These are phyloP conservation scores for Litoditis marina DNA, from an alignment of 2,888 invertebrate species.

Conservation along the genomic window DNA sequence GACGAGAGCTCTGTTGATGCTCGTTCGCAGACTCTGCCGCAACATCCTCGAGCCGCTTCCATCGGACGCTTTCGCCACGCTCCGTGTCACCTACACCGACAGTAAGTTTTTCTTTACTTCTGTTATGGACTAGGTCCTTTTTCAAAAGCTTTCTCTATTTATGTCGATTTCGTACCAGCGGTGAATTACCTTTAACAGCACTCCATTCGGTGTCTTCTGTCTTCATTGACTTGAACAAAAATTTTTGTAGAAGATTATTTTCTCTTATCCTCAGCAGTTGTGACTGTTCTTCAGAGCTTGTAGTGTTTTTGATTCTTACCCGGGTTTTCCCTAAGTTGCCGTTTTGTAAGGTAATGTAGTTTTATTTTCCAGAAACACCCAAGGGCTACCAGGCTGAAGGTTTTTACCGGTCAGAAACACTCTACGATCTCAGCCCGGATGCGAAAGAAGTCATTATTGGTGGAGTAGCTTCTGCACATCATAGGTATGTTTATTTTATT, in stretches of 20 bases:
- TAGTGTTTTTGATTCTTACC: background rate
- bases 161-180: too few relatives aligned
- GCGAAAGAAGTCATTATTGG: background rate
- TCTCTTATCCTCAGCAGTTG: too few relatives aligned
- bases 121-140: too few relatives aligned
- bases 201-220: too few relatives aligned
- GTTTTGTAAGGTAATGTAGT: background rate
- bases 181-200: too few relatives aligned
- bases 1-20: conserved; percentile 3
- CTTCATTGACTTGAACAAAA: too few relatives aligned
- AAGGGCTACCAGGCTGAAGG: conserved; percentile 7
- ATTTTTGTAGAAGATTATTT: too few relatives aligned
- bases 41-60: conserved; percentile 14
- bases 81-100: conserved; percentile 14
- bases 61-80: conserved; percentile 8
- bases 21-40: conserved; percentile 15
- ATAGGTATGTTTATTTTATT: background rate
- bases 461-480: conserved; percentile 1
- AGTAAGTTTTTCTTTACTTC: background rate
- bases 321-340: background rate
- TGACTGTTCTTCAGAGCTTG: too few relatives aligned
- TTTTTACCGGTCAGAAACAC: background rate
- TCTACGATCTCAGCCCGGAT: conserved; percentile 5
- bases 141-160: too few relatives aligned
- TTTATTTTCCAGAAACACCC: conserved; percentile 1